Base-by-base conservation (phyloP, 2,113 vertebrate genomes). In the Vulpes ferrilata region DNA sequence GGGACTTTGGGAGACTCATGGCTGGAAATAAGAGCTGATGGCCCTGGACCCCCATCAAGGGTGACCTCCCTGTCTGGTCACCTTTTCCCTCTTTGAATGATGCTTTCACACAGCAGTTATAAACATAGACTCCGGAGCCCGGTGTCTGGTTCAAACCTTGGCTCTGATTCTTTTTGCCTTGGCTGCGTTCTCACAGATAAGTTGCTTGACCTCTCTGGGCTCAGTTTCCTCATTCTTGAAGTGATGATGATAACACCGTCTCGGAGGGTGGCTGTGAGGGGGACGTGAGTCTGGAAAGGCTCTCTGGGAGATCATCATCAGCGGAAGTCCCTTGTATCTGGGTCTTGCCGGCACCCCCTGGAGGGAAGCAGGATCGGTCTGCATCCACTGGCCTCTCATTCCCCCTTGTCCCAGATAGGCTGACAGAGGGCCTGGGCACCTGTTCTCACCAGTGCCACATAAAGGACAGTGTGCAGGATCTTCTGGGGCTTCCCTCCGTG, bases 71-170 rank as follows among this genome's bases (percentile, higher is more conserved):
- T 19, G 43, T 74, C n/a, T 1, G 0, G 71, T 8, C 35, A 2
- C 53, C 32, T 0, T 19, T 3, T 1, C 17, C 27, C 55, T 38
- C 74, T 57, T 10, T 65, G 32, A 43, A 53, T 12, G 64, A 5
- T 25, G 0, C 13, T 38, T 35, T 59, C 13, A 3, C 71, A 9
- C 0, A 2, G 12, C 1, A 4, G 27, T 5, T 32, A 5, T 7
- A 2, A 35, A 53, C 0, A 3, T 0, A 30, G 67, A 64, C 3
- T 20, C 62, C 23, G 64, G 71, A 82, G 86, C 15, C 0, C 0
- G 12, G 35, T 0, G 4, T 17, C 88, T 51, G 64, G 38, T 57
- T 69, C 43, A 2, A 3, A 15, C 22, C 51, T 23, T 9, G 12
- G 35, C 10, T 48, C 32, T 8, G 12, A 51, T 59, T 1, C 48